Evolutionary conservation across 2,888 invertebrate species (phyloP), one percentile per base, ranked within the genome.

Genomic region (Lithosia quadra): DNA sequence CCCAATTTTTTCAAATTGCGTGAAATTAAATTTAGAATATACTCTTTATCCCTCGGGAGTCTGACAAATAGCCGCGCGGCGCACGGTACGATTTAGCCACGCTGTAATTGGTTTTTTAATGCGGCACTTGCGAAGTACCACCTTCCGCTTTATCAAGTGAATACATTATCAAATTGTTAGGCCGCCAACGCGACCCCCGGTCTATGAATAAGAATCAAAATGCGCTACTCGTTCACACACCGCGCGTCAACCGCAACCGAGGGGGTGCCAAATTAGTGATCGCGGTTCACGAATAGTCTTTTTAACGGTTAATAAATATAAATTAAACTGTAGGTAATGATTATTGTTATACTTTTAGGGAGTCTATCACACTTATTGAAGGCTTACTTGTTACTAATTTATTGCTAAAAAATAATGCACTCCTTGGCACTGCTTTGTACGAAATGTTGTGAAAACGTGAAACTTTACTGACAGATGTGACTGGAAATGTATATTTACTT

Each of bases 51-150:
- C 94, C 92, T 87, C 85, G 82, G 90, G 90, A 94, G 92, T 93
- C 92, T 94, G 94, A 94, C 94, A 95, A 95, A 95, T 94, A 92
- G 92, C 89, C 88, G 89, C 83, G 90, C 90, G 89, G 87, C 87
- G 90, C 64, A 58, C 68, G 77, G 84, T 85, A 88, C 90, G 92
- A 92, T 94, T 95, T 94, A 92, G 95, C 91, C 88, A 92, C 92
- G 90, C 90, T 92, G 92, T 95, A 95, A 95, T 95, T 95, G 95
- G 94, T 94, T 95, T 95, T 95, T 95, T 95, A 95, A 94, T 94
- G 91, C 93, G 89, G 89, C 85, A 89, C 89, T 90, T 90, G 93
- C 91, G 89, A 91, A 93, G 93, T 94, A 94, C 92, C 91, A 91
- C 91, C 94, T 93, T 93, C 91, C 92, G 91, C 92, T 92, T 92